Percentiles rank a stretch among this genome's conserved stretches.
These are phyloP conservation scores for Lycopodina hypogea DNA, from an alignment of 37 sponge, comb jelly and placozoan genomes.

Conservation along the genomic window DNA sequence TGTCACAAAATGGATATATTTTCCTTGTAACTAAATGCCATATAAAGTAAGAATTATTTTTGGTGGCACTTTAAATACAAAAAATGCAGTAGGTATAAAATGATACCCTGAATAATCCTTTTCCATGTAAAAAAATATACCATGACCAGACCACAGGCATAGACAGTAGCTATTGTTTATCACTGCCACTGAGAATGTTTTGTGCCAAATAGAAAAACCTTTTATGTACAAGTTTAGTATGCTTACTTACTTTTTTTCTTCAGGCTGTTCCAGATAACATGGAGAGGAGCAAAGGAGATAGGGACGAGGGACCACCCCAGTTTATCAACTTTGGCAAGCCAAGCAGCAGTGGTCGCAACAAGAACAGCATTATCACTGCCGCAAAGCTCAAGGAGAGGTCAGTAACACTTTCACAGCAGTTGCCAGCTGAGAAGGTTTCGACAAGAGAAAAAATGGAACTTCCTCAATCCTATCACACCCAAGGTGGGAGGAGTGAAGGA, in stretches of 20 bases:
- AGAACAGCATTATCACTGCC: background rate
- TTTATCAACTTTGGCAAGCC: slow-evolving; percentile 25
- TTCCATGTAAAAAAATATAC: no score
- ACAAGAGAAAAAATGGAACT: slow-evolving; percentile 22
- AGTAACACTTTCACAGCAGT: background rate
- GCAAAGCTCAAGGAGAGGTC: background rate
- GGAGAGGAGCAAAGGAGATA: slow-evolving; percentile 22
- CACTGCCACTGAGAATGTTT: no score
- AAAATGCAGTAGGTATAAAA: no score
- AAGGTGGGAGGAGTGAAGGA: background rate
- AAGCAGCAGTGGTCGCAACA: background rate
- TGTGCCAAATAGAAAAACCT: no score
- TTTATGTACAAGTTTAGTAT: background rate
- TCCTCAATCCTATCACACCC: background rate
- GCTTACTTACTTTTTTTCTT: background rate
- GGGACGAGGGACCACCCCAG: slow-evolving; percentile 20
- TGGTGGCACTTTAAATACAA: no score
- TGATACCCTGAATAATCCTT: no score
- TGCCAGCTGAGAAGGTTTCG: slow-evolving; percentile 6
- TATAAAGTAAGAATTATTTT: no score
- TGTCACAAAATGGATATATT: no score
- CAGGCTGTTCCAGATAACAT: slow-evolving; percentile 29
- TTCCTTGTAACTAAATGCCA: no score
- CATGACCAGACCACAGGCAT: no score
- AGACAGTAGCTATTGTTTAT: no score